Conservation (phyloP, 2,797 vertebrate genomes). For the Podarcis lilfordi region DNA sequence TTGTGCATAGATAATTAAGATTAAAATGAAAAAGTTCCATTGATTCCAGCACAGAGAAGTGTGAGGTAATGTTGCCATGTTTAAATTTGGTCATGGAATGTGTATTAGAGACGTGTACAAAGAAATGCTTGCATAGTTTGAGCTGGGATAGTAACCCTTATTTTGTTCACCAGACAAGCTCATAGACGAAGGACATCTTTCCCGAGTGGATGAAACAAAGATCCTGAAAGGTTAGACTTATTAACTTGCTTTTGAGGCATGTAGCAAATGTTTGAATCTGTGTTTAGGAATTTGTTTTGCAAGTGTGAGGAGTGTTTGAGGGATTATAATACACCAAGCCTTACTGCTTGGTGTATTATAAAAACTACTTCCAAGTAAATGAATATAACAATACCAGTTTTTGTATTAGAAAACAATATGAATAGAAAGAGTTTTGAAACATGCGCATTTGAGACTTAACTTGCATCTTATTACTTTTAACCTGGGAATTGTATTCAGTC, state of each 20-base stretch:
- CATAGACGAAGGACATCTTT: slow-evolving; percentile 84
- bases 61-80: slow-evolving; percentile 77
- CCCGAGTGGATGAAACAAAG: slow-evolving; percentile 83
- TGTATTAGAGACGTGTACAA: slow-evolving; percentile 69
- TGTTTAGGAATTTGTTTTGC: background rate
- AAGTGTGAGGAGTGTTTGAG: slow-evolving; percentile 18
- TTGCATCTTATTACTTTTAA: background rate
- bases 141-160: slow-evolving; percentile 77
- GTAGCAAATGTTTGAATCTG: slow-evolving; percentile 19
- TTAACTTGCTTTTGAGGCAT: slow-evolving; percentile 67
- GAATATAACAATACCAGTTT: background rate
- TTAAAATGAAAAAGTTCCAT: background rate
- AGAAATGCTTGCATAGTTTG: slow-evolving; percentile 72
- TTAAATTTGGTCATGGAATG: slow-evolving; percentile 88
- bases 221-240: slow-evolving; percentile 83
- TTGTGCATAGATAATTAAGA: background rate
- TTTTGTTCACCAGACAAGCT: slow-evolving; percentile 87
- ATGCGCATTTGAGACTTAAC: background rate
- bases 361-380: background rate
- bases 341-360: background rate
- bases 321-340: slow-evolving; percentile 46
- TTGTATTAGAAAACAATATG: background rate
- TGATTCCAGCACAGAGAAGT: slow-evolving; percentile 20
- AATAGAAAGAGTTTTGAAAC: background rate
- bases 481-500: background rate